Percentiles rank a stretch among this genome's conserved stretches.
Evolutionary conservation across 2,888 invertebrate genomes (phyloP).

Genomic region (Ectropis crepuscularia): DNA sequence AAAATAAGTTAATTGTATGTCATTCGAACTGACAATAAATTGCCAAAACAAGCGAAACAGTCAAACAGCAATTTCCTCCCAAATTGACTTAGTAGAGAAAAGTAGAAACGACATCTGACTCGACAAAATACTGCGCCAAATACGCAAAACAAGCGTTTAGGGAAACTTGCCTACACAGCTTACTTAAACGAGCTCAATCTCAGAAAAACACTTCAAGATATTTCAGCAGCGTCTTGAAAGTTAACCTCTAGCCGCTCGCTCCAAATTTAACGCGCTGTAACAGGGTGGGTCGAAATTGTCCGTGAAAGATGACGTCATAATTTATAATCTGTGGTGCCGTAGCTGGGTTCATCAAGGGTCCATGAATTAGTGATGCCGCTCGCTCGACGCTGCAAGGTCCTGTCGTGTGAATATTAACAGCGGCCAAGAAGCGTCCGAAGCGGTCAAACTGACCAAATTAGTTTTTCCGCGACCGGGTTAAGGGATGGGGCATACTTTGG

Average conservation of each 20-base stretch:
- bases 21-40: not conserved
- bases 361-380: constrained; percentile 55
- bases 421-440: constrained; percentile 24
- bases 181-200: constrained; percentile 21
- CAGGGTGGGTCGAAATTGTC: constrained; percentile 45
- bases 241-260: constrained; percentile 29
- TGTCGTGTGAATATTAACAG: constrained; percentile 47
- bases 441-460: constrained; percentile 29
- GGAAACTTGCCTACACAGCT: constrained; percentile 26
- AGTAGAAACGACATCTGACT: constrained; percentile 4
- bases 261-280: constrained; percentile 49
- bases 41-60: constrained; percentile 5
- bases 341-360: constrained; percentile 51
- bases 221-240: constrained; percentile 28
- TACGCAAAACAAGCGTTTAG: constrained; percentile 15
- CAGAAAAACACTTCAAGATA: constrained; percentile 32
- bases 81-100: constrained; percentile 11
- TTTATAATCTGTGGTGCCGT: constrained; percentile 54
- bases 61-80: constrained; percentile 12
- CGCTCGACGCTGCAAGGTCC: constrained; percentile 30
- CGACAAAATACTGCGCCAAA: constrained; percentile 16
- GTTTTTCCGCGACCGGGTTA: constrained; percentile 25
- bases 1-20: not conserved
- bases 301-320: constrained; percentile 53
- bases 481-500: no score